Base-by-base conservation (phyloP, 2,888 invertebrate genomes). In the Tipula confusa region DNA sequence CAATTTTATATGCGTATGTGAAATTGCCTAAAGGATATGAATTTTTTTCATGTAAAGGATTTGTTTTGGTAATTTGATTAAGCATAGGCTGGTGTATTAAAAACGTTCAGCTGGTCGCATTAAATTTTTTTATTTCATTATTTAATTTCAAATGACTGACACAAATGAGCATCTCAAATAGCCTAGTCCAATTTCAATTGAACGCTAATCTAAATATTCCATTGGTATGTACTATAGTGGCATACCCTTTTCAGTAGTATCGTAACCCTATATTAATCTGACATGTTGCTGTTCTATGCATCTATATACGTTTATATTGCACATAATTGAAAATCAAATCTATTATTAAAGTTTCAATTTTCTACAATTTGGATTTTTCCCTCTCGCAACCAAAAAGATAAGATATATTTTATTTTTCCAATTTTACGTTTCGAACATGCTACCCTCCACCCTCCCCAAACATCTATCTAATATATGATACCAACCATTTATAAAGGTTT, bases 311-410 rank as follows among this genome's bases (percentile, higher is more conserved):
- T 64, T 64, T 64, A 24, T 24, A 64, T 64, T 64, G 64, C 64
- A 64, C 18, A 64, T 64, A 24, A 64, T 64, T 64, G 64, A 64
- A 64, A 64, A 64, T 64, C 64, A 64, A 64, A 64, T 64, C 64
- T 64, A 64, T 64, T 64, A 64, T 64, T 64, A 64, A 64, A 64
- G 64, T 64, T 64, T 64, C 64, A 64, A 64, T 64, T 64, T 64
- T 64, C 64, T 24, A 9, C 64, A 64, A 64, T 64, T 64, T 64
- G 64, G 18, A 64, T n/a, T n/a, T n/a, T 64, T 64, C 11, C 18
- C 64, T 64, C 64, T 24, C 64, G 18, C 64, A 64, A 64, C 24
- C 64, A 24, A 64, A n/a, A n/a, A 18, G 64, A 64, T 2, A 43
- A 64, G 15, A 43, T 15, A 9, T 2, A 43, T 43, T 43, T 43